Evolutionary conservation across 1,140 invertebrate species (phyloP).

Genomic region (Bombus haemorrhoidalis): DNA sequence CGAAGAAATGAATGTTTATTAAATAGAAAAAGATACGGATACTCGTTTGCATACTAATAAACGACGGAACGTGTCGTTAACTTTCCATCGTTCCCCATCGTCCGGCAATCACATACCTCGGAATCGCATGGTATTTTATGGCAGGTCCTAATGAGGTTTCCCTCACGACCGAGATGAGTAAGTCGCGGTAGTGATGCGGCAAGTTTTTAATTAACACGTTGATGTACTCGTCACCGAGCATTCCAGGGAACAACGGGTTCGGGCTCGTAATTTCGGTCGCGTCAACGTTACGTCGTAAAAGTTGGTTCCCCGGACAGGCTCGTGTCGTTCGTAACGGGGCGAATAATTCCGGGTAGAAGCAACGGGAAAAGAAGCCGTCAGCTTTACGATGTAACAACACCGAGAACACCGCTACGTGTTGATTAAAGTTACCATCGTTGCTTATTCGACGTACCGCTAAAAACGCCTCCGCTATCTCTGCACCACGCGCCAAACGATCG

Average conservation of each 20-base stretch:
- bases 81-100: background rate
- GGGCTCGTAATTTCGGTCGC: conserved; percentile 21
- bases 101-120: background rate
- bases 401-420: background rate
- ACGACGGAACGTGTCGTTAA: background rate
- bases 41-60: background rate
- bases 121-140: background rate
- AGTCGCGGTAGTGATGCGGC: background rate
- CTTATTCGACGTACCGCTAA: background rate
- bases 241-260: background rate
- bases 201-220: conserved; percentile 33
- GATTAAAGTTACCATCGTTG: conserved; percentile 11
- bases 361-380: background rate
- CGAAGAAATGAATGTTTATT: background rate
- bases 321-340: background rate
- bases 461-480: background rate
- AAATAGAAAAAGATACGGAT: background rate
- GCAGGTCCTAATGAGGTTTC: background rate
- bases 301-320: background rate
- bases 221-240: conserved; percentile 11
- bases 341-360: conserved; percentile 4
- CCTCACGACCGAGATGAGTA: background rate
- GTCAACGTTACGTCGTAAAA: conserved; percentile 30
- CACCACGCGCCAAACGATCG: background rate
- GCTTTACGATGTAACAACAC: background rate